Conservation (phyloP, 2,113 vertebrate species). For the Prolemur simus region DNA sequence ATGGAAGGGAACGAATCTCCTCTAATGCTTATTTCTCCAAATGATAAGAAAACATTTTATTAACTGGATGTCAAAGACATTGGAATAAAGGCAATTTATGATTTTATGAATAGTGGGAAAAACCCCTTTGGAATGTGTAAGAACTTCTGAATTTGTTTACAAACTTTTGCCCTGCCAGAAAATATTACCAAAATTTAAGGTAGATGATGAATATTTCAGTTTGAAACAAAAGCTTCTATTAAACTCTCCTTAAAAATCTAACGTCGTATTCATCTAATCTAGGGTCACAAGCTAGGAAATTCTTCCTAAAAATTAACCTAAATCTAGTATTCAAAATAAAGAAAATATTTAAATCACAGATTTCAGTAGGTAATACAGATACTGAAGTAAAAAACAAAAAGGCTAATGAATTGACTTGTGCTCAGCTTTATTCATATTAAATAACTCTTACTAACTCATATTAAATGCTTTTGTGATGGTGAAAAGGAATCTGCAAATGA, state of each 20-base stretch:
- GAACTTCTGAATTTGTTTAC: neutral
- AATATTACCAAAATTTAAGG: neutral
- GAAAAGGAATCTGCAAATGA: neutral
- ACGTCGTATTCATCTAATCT: neutral
- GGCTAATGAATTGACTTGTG: neutral
- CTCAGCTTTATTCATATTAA: neutral
- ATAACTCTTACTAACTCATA: neutral
- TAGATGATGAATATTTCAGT: neutral
- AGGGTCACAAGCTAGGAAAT: neutral
- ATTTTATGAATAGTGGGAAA: neutral
- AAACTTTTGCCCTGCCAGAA: neutral
- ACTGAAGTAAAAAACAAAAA: neutral
- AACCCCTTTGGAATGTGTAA: neutral
- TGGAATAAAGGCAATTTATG: neutral
- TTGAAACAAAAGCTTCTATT: neutral
- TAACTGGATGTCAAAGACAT: neutral
- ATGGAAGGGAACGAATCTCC: neutral
- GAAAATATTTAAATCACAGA: neutral
- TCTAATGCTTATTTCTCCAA: slow-evolving; percentile 26
- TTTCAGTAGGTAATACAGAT: neutral
- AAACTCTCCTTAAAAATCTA: neutral
- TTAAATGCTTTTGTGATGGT: neutral
- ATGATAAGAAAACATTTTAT: neutral
- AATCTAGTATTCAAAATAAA: neutral
- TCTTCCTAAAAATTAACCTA: neutral